phyloP scores from a whole-genome alignment of 64 coral and sea anemone species.

The Montipora foliosa region DNA sequence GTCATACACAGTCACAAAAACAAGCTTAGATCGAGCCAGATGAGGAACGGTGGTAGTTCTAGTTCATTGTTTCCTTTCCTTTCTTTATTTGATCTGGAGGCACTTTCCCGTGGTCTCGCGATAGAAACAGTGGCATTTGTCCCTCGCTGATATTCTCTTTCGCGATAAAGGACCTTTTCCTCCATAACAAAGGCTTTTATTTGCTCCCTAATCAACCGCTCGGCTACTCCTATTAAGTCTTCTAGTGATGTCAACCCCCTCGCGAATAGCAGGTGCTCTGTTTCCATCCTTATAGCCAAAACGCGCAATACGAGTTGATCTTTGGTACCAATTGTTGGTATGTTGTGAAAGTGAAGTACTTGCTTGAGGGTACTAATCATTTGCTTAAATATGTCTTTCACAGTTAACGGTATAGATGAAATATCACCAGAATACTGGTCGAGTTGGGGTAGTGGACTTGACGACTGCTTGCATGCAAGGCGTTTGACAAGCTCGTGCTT shows the following conservation, averaged over 20 bases:
- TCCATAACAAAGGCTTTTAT: background rate
- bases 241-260: background rate
- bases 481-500: background rate
- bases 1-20: too few species aligned
- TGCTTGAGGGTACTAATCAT: background rate
- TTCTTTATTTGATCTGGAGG: background rate
- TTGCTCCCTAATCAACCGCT: background rate
- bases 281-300: background rate
- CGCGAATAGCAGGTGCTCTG: background rate
- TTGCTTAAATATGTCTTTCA: background rate
- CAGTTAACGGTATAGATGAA: background rate
- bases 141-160: background rate
- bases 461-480: background rate
- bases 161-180: background rate
- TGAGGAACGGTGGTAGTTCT: background rate
- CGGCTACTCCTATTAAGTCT: constrained; percentile 7
- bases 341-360: background rate
- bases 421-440: background rate
- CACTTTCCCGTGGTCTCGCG: constrained; percentile 7
- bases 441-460: too few species aligned
- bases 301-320: constrained; percentile 6
- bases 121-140: background rate
- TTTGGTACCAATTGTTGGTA: background rate
- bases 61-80: background rate
- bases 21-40: too few species aligned